phyloP scores from a whole-genome alignment of 2,113 vertebrate genomes.

The Onychorhynchus coronatus region DNA sequence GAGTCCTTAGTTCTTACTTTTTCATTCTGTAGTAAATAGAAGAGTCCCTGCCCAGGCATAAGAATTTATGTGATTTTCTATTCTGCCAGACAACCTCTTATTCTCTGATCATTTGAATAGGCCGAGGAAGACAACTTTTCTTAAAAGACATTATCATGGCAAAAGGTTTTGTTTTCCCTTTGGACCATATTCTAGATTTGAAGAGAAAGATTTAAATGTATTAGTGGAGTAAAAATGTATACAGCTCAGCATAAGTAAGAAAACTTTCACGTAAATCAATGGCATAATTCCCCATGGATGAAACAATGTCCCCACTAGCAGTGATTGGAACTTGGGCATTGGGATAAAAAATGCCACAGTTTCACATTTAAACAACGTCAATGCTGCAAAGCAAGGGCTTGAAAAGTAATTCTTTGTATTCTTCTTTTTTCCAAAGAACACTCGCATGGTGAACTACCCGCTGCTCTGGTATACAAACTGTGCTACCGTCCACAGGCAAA shows the following conservation, averaged over 20 bases:
- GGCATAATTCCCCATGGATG: background rate
- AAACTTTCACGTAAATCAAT: background rate
- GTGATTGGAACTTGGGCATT: background rate
- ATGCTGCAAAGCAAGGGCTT: background rate
- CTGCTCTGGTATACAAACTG: background rate
- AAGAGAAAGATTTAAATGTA: background rate
- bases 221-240: background rate
- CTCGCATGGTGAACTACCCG: background rate
- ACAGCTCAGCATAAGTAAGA: background rate
- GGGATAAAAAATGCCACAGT: background rate
- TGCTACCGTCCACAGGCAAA: background rate
- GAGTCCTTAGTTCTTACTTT: background rate
- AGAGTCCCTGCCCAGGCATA: background rate
- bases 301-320: background rate
- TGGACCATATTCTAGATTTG: background rate
- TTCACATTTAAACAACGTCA: background rate
- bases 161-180: background rate
- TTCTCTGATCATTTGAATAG: constrained; percentile 18
- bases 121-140: background rate
- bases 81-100: background rate
- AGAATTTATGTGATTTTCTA: background rate
- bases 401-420: background rate
- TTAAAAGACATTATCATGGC: background rate
- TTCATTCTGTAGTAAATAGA: background rate
- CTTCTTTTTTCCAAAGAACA: background rate